A percentile compares a stretch with the other conserved stretches of the same genome.
phyloP scores from a whole-genome alignment of 2,113 vertebrate species.

The Sporophila hypoxantha region DNA sequence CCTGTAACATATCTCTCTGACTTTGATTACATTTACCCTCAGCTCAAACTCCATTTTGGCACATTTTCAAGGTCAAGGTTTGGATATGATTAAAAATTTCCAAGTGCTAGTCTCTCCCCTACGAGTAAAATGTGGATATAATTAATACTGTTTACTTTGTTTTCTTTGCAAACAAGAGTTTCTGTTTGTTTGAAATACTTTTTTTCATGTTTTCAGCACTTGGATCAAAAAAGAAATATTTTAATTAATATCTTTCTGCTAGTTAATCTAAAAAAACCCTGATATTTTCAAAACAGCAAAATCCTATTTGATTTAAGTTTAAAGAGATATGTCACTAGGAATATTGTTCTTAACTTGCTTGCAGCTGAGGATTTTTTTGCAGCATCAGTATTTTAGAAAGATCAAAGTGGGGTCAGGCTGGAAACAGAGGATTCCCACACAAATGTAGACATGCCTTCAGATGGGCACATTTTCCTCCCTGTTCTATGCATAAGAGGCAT shows the following conservation, averaged over 20 bases:
- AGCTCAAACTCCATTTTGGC: not conserved
- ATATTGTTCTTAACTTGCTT: not conserved
- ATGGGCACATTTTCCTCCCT: not conserved
- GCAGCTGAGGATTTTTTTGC: not conserved
- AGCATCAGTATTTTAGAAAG: not conserved
- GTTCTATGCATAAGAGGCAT: not conserved
- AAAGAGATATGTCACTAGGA: not conserved
- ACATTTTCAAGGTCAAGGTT: conserved; percentile 3
- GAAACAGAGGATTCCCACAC: not conserved
- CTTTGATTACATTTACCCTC: conserved; percentile 1
- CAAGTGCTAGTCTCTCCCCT: conserved; percentile 28
- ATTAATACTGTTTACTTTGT: conserved; percentile 51
- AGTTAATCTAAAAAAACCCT: not conserved
- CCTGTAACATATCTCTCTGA: not conserved
- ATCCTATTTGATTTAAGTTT: not conserved
- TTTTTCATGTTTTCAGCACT: not conserved
- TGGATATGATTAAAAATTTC: conserved; percentile 41
- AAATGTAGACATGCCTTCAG: not conserved
- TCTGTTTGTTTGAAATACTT: conserved; percentile 1
- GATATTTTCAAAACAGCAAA: conserved; percentile 14
- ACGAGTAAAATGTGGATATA: conserved; percentile 47
- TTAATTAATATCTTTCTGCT: conserved; percentile 12
- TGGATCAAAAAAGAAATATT: conserved; percentile 12
- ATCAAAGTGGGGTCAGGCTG: not conserved
- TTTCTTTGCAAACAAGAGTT: conserved; percentile 27